Evolutionary conservation across 2,888 invertebrate species (phyloP), one percentile per base, ranked within the genome.

Genomic region (Willowsia nigromaculata): DNA sequence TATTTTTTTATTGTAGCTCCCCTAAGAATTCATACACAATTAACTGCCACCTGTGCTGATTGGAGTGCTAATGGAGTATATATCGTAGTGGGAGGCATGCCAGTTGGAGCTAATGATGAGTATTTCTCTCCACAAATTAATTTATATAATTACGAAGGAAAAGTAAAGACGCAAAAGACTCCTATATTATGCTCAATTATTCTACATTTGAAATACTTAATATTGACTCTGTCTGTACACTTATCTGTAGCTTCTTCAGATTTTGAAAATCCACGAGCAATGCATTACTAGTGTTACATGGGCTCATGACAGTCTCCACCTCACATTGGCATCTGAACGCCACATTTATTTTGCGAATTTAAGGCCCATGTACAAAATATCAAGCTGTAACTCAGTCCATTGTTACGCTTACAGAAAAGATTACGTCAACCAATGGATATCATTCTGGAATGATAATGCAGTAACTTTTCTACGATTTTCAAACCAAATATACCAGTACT

Each of bases 21-120:
- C 0, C 18, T 82, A 4, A 71, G 56, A 27, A 22, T 89, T 13
- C 81, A 89, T 37, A 85, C 85, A 18, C 85, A 85, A 18, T 0
- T 89, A 13, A 47, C 62, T 7, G 37, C 85, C 5, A 74, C 85
- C 9, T 89, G 81, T 18, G 81, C 59, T 2, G 89, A 89, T 40
- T 89, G 89, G 89, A 85, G 85, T 78, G 18, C 89, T 4, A 89
- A 89, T 18, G 89, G 89, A 0, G n/a, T 85, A 3, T 85, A 85
- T 33, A 71, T 89, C 15, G 89, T 40, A 3, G 40, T 89, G 11
- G 85, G 85, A 59, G 89, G 89, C 5, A 9, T 80, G 15, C 11
- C 62, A 0, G 47, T 47, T 40, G n/a, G 56, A 27, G 27, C 68
- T 13, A 22, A 15, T n/a, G 30, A 37, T n/a, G 40, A 7, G 0